phyloP scores from a whole-genome alignment of 2,113 vertebrate genomes.

The Callochromis pleurospilus region DNA sequence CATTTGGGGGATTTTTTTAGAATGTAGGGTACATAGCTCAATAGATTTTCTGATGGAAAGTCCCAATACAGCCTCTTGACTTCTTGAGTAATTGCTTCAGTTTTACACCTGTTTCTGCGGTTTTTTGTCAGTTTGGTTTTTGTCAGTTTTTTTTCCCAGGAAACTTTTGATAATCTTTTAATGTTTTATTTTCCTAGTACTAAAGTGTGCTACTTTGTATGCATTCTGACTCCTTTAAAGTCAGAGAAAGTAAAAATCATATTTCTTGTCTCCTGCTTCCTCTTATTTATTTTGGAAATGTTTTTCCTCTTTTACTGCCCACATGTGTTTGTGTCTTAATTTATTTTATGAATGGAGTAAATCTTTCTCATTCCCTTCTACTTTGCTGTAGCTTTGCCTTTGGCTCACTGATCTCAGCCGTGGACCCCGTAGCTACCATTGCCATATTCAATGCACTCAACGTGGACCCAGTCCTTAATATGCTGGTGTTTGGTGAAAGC shows the following conservation, averaged over 20 bases:
- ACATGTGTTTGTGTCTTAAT: not conserved
- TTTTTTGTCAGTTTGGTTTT: not conserved
- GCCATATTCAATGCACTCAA: slow-evolving; percentile 98
- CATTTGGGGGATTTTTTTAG: not conserved
- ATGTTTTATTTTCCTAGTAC: not conserved
- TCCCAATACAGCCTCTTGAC: not conserved
- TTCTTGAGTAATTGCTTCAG: not conserved
- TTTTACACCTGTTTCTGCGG: accelerated
- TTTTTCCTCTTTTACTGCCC: not conserved
- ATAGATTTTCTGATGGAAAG: not conserved
- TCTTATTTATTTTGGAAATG: not conserved
- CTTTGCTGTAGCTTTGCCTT: slow-evolving; percentile 86
- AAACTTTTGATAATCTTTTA: not conserved
- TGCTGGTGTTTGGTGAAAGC: slow-evolving; percentile 98
- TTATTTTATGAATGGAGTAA: not conserved
- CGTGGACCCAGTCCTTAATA: slow-evolving; percentile 96
- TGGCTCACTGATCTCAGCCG: slow-evolving; percentile 96
- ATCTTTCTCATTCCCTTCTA: not conserved
- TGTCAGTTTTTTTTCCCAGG: not conserved
- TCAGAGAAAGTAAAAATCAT: not conserved
- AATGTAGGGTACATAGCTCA: not conserved
- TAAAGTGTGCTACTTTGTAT: not conserved
- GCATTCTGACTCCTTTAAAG: not conserved
- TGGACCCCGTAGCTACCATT: slow-evolving; percentile 96
- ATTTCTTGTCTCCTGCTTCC: not conserved